Conservation (phyloP, 1,140 invertebrate species). For the Drosophila sturtevanti region DNA sequence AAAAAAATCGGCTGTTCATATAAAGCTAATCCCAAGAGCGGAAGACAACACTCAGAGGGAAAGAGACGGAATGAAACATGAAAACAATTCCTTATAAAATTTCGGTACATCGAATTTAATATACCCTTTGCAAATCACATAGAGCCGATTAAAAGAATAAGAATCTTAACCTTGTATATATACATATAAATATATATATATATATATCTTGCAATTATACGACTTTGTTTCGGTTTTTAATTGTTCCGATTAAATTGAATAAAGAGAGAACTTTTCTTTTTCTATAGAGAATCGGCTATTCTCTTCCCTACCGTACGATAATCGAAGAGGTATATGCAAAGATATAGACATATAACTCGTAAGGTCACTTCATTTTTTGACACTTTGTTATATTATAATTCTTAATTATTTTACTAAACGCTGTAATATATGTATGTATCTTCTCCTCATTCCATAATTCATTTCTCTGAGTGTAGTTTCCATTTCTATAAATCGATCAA, state of each 20-base stretch:
- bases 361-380: too few relatives aligned
- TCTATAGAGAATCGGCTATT: too few relatives aligned
- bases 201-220: too few relatives aligned
- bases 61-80: neutral
- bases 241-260: too few relatives aligned
- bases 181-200: too few relatives aligned
- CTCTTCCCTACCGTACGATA: too few relatives aligned
- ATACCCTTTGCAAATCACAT: neutral
- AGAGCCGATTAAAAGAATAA: neutral
- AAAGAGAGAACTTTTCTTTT: too few relatives aligned
- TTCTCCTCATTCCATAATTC: neutral
- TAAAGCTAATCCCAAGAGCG: neutral
- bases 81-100: neutral
- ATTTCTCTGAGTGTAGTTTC: conserved; percentile 3
- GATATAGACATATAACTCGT: too few relatives aligned
- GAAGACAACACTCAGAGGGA: neutral
- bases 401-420: neutral
- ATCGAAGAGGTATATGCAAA: too few relatives aligned
- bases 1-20: neutral
- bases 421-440: neutral
- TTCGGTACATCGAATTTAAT: neutral
- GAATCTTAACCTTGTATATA: neutral
- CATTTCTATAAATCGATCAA: conserved; percentile 12
- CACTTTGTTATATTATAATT: too few relatives aligned
- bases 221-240: too few relatives aligned